phyloP scores from a whole-genome alignment of 2,888 invertebrate species.

The Trachelus tabidus region DNA sequence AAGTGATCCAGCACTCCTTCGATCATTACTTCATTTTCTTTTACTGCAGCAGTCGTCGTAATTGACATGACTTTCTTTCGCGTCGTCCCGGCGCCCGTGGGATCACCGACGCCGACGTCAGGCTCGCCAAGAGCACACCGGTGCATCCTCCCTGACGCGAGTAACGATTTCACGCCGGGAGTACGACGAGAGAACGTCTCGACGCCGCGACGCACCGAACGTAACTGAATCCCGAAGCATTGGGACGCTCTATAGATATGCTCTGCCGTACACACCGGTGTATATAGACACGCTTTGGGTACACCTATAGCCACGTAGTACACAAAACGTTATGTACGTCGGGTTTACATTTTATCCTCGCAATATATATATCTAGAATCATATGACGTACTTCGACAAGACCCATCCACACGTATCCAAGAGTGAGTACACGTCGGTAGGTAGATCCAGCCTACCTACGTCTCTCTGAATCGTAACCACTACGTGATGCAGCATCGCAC shows the following conservation, averaged over 20 bases:
- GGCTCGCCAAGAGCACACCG: not conserved
- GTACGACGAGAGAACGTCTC: slow-evolving; percentile 39
- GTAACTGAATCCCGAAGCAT: slow-evolving; percentile 54
- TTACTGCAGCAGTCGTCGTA: not conserved
- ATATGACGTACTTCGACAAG: not conserved
- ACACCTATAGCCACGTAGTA: not conserved
- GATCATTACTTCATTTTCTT: not conserved
- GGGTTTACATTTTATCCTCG: not conserved
- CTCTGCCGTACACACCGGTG: not conserved
- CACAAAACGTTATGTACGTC: not conserved
- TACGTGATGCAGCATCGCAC: not conserved
- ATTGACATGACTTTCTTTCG: not conserved
- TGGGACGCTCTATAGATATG: not conserved
- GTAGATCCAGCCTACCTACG: not conserved
- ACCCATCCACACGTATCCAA: not conserved
- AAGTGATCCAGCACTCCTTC: not conserved
- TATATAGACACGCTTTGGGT: not conserved
- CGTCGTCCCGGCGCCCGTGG: not conserved
- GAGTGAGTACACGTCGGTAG: not conserved
- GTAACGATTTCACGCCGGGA: not conserved
- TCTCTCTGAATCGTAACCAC: not conserved
- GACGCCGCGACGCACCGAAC: slow-evolving; percentile 59
- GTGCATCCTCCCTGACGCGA: not conserved
- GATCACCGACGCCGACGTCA: not conserved
- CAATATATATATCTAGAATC: not conserved